These are phyloP conservation scores for Brachionus sp. DNA, from an alignment of 1,140 invertebrate genomes.

Conservation along the genomic window DNA sequence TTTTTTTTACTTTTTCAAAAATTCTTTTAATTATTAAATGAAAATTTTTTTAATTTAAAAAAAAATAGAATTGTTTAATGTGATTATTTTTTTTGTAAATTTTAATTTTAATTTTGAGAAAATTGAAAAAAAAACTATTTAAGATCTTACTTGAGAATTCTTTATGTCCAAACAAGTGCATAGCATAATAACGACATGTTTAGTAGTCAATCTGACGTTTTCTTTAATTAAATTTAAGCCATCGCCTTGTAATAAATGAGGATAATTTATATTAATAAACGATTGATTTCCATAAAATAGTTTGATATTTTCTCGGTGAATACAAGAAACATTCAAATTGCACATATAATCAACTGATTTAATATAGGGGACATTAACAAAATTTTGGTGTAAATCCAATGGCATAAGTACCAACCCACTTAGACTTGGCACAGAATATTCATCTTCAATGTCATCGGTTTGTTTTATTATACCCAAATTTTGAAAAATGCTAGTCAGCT, in stretches of 20 bases:
- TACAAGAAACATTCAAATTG: constrained; percentile 11
- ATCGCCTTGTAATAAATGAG: not conserved
- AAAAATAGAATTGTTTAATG: not conserved
- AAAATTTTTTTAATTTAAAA: too few relatives aligned
- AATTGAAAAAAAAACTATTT: not conserved
- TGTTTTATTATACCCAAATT: constrained; percentile 18
- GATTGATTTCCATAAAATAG: not conserved
- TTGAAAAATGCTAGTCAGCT: not conserved
- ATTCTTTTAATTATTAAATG: too few relatives aligned
- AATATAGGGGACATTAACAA: not conserved
- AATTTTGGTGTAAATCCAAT: not conserved
- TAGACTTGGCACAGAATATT: not conserved
- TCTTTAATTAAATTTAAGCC: not conserved
- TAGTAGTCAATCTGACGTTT: not conserved
- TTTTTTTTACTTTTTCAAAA: too few relatives aligned
- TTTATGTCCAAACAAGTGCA: constrained; percentile 17
- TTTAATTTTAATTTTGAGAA: not conserved
- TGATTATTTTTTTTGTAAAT: not conserved
- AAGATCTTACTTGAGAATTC: not conserved
- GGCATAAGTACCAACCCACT: not conserved
- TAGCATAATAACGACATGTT: not conserved
- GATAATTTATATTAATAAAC: not conserved
- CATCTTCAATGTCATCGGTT: not conserved
- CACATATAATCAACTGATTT: not conserved
- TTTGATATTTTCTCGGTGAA: constrained; percentile 7